Conservation (phyloP, 2,113 vertebrate species). For the Anoplopoma fimbria region DNA sequence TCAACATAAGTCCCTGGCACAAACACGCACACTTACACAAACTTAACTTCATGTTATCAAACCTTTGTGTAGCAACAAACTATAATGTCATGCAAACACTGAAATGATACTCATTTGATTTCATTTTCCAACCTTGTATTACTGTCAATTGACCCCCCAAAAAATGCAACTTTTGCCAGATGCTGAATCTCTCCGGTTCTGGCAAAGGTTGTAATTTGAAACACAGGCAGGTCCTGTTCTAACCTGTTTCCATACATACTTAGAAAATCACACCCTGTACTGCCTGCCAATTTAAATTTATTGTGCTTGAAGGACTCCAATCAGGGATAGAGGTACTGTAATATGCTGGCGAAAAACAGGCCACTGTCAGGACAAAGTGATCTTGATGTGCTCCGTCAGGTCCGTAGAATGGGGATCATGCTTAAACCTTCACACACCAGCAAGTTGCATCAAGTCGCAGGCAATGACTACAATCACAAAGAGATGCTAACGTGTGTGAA, state of each 20-base stretch:
- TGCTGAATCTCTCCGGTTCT: background rate
- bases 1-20: background rate
- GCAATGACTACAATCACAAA: constrained; percentile 19
- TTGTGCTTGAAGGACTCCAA: constrained; percentile 69
- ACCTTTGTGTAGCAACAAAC: background rate
- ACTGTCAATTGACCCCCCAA: constrained; percentile 17
- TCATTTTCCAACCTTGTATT: background rate
- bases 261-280: constrained; percentile 30
- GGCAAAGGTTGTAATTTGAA: background rate
- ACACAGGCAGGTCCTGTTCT: constrained; percentile 16
- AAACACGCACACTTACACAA: no score
- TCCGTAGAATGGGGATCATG: constrained; percentile 44
- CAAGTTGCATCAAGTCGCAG: constrained; percentile 3
- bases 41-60: background rate
- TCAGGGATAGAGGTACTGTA: constrained; percentile 51
- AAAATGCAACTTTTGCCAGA: constrained; percentile 1
- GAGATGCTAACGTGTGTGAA: constrained; percentile 1
- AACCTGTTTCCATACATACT: constrained; percentile 22
- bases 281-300: constrained; percentile 57
- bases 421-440: constrained; percentile 44
- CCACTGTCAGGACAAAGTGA: constrained; percentile 64
- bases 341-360: constrained; percentile 34
- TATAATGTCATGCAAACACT: constrained; percentile 4
- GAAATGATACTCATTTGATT: background rate
- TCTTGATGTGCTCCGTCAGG: constrained; percentile 59